Evolutionary conservation across 2,113 vertebrate species (phyloP).

Genomic region (Paedocypris sp.): DNA sequence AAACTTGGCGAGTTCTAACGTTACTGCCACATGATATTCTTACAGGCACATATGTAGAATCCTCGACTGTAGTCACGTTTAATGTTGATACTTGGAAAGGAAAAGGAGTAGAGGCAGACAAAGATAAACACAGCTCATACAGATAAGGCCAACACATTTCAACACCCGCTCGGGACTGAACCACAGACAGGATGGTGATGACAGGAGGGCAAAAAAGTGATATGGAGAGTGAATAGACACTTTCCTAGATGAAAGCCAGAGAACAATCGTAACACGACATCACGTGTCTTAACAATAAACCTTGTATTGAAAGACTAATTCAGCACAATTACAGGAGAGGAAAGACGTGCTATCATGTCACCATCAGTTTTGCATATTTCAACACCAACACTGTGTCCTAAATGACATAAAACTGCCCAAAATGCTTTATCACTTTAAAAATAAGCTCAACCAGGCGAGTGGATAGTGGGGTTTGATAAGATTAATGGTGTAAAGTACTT

Average conservation of each 20-base stretch:
- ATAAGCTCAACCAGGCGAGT: too few relatives aligned
- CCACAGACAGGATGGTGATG: conserved; percentile 12
- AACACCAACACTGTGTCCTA: too few relatives aligned
- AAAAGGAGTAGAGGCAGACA: conserved; percentile 9
- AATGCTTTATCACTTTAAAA: too few relatives aligned
- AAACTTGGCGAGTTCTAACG: neutral
- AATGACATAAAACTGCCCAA: too few relatives aligned
- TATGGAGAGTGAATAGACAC: neutral
- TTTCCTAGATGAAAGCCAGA: neutral
- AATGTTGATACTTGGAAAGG: conserved; percentile 5
- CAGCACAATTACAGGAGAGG: conserved; percentile 5
- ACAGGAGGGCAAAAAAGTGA: conserved; percentile 16
- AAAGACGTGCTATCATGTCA: too few relatives aligned
- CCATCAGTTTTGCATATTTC: too few relatives aligned
- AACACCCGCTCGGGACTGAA: neutral
- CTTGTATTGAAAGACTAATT: neutral
- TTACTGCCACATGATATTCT: neutral
- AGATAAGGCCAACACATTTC: conserved; percentile 7
- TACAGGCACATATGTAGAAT: neutral
- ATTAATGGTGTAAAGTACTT: too few relatives aligned
- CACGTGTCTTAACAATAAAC: neutral
- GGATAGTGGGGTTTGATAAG: too few relatives aligned
- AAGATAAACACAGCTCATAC: conserved; percentile 25
- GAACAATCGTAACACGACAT: too few relatives aligned
- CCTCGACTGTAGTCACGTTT: neutral